Conservation (phyloP, 2,797 vertebrate genomes). For the Sphaeramia orbicularis region DNA sequence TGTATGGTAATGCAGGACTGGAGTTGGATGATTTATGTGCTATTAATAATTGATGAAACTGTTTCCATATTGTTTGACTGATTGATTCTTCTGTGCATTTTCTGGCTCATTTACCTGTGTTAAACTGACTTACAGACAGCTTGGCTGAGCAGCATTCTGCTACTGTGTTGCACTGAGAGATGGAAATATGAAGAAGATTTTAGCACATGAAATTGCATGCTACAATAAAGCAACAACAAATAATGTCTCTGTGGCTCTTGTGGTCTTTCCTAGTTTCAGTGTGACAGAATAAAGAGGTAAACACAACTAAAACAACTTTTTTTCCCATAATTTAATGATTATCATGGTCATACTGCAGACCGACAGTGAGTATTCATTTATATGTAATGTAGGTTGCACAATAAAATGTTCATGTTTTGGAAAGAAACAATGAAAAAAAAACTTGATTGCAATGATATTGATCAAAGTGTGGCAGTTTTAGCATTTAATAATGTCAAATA, state of each 20-base stretch:
- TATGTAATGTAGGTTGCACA: too few relatives aligned
- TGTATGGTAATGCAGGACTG: conserved; percentile 81
- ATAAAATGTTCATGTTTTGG: too few relatives aligned
- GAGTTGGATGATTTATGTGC: conserved; percentile 72
- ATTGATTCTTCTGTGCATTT: conserved; percentile 81
- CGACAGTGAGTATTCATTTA: too few relatives aligned
- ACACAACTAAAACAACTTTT: too few relatives aligned
- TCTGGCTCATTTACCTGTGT: conserved; percentile 80
- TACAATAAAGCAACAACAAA: conserved; percentile 89
- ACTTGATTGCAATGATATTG: too few relatives aligned
- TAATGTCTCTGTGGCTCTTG: conserved; percentile 31
- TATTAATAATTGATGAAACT: conserved; percentile 59
- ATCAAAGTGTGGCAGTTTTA: too few relatives aligned
- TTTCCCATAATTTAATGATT: too few relatives aligned
- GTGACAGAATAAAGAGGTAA: neutral
- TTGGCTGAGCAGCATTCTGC: conserved; percentile 84
- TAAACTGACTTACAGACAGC: conserved; percentile 84
- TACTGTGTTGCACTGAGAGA: conserved; percentile 89
- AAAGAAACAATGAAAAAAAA: too few relatives aligned
- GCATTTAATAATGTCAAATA: too few relatives aligned
- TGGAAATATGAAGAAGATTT: conserved; percentile 87
- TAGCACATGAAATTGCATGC: conserved; percentile 97
- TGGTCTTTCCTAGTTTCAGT: conserved; percentile 24
- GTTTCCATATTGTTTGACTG: conserved; percentile 60
- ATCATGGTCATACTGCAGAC: too few relatives aligned